phyloP scores from a whole-genome alignment of 2,888 invertebrate species.

The Tetropium fuscum region DNA sequence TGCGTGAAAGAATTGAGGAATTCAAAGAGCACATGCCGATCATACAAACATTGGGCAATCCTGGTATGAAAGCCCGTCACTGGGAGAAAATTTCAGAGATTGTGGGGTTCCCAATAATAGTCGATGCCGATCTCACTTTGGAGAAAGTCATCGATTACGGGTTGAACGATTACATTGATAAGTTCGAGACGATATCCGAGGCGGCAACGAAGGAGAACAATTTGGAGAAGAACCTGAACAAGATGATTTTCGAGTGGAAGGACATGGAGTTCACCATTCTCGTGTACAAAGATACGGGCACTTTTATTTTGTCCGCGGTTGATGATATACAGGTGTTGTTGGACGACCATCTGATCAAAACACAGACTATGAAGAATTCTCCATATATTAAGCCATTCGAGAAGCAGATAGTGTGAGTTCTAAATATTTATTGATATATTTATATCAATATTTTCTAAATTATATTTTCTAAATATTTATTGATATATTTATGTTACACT shows the following conservation, averaged over 20 bases:
- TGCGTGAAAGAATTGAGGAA: constrained; percentile 81
- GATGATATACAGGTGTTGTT: constrained; percentile 94
- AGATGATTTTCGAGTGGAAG: constrained; percentile 94
- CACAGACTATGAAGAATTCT: constrained; percentile 97
- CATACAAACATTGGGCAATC: constrained; percentile 94
- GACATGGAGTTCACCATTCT: constrained; percentile 81
- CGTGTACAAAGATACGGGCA: constrained; percentile 88
- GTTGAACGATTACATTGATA: constrained; percentile 86
- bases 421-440: too few relatives aligned
- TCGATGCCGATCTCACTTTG: constrained; percentile 85
- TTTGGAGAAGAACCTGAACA: constrained; percentile 87
- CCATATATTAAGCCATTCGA: constrained; percentile 97
- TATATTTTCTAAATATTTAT: too few relatives aligned
- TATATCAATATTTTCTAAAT: too few relatives aligned
- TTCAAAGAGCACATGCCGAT: constrained; percentile 92
- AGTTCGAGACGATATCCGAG: constrained; percentile 93
- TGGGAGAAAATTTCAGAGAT: constrained; percentile 97
- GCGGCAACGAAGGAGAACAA: constrained; percentile 96
- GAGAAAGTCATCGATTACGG: constrained; percentile 92
- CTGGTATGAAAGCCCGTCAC: constrained; percentile 91
- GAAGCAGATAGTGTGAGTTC: constrained; percentile 79
- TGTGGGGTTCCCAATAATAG: constrained; percentile 91
- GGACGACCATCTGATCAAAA: constrained; percentile 96
- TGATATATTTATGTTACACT: constrained; percentile 51
- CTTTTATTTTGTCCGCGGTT: constrained; percentile 87